Conservation (phyloP, 92 coral and sea anemone species). For the Parazoanthus atlanticus region DNA sequence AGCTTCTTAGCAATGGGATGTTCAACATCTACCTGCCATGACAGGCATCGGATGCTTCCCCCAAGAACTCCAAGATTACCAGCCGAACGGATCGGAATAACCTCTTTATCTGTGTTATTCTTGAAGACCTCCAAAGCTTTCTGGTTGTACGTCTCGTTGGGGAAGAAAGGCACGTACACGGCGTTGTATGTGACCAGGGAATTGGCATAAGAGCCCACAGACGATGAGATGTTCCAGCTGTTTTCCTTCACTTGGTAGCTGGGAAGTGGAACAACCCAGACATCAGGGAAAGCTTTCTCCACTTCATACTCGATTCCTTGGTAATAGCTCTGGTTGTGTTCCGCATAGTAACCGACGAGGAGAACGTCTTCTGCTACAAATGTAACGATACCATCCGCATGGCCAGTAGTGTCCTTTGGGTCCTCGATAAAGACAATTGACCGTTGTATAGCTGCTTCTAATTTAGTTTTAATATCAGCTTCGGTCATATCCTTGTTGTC, state of each 20-base stretch:
- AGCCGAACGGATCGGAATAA: constrained; percentile 66
- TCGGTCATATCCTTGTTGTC: constrained; percentile 49
- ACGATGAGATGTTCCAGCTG: constrained; percentile 59
- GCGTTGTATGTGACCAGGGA: constrained; percentile 85
- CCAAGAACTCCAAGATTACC: constrained; percentile 67
- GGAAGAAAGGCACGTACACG: constrained; percentile 69
- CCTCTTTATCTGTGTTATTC: constrained; percentile 62
- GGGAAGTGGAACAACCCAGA: constrained; percentile 62
- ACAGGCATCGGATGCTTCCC: constrained; percentile 84
- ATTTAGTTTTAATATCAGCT: constrained; percentile 32
- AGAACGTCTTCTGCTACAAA: constrained; percentile 72
- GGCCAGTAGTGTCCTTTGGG: constrained; percentile 79
- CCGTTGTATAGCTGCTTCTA: constrained; percentile 61
- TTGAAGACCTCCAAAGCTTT: constrained; percentile 61
- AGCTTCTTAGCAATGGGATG: constrained; percentile 71
- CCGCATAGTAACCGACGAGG: constrained; percentile 41
- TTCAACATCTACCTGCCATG: constrained; percentile 74
- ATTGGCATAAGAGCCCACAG: constrained; percentile 77
- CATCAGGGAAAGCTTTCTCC: constrained; percentile 57
- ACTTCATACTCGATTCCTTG: constrained; percentile 60
- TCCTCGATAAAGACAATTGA: constrained; percentile 66
- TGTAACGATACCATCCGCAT: constrained; percentile 76
- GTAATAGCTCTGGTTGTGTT: constrained; percentile 52
- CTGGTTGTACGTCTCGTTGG: constrained; percentile 56
- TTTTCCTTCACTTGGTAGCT: constrained; percentile 50